Percentiles rank a stretch among this genome's conserved stretches.
Conservation (phyloP, 2,113 vertebrate species). For the Ctenodactylus gundi region DNA sequence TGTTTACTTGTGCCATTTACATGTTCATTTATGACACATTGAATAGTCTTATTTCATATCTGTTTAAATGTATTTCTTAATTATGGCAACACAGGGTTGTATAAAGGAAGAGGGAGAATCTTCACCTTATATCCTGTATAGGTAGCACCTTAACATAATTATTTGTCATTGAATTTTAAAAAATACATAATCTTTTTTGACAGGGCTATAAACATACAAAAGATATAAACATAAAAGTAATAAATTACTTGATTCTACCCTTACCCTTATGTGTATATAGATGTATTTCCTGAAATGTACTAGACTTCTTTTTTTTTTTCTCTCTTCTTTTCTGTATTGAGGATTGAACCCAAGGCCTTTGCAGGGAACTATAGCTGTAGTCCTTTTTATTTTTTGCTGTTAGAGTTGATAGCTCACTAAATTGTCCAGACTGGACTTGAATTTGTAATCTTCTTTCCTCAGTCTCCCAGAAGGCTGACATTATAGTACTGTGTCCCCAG, state of each 20-base stretch:
- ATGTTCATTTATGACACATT: background rate
- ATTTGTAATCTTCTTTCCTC: too few species aligned
- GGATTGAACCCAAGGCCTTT: too few species aligned
- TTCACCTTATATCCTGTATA: background rate
- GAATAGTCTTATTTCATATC: background rate
- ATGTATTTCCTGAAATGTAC: background rate
- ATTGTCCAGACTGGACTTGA: too few species aligned
- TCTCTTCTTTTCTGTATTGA: too few species aligned
- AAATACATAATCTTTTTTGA: background rate
- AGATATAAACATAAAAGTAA: too few species aligned
- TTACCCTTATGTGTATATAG: background rate
- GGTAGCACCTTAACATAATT: conserved; percentile 16
- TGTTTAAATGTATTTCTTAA: background rate
- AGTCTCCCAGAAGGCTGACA: too few species aligned
- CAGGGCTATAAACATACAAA: too few species aligned
- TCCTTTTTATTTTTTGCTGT: too few species aligned
- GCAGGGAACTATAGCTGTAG: too few species aligned
- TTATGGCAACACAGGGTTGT: background rate
- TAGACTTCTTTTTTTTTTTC: background rate
- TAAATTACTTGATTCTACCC: conserved; percentile 3
- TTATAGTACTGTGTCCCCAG: too few species aligned
- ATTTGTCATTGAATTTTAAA: conserved; percentile 23
- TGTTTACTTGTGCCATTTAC: background rate
- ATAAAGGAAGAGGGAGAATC: background rate
- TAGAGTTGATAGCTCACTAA: too few species aligned